Evolutionary conservation across 2,797 vertebrate species (phyloP), one percentile per base, ranked within the genome.

Genomic region (Gambusia yucatana): DNA sequence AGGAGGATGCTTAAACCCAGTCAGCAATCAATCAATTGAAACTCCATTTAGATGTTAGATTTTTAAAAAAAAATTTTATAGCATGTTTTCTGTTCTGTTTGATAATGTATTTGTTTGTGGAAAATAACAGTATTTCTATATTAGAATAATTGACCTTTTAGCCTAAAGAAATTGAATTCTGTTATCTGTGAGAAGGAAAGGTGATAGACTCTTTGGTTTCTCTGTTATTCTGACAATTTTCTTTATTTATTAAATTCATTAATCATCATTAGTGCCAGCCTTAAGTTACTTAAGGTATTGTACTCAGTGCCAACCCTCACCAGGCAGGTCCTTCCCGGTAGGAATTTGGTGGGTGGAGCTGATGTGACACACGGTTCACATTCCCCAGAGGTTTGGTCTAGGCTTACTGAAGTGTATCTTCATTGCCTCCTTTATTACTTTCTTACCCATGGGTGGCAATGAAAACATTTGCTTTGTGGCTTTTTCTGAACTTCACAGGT

Each of bases 21-120:
- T 82, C 77, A 72, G 88, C 82, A 93, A 94, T 95, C 93, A 92
- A 89, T 92, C 87, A 81, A 86, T 90, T 93, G 89, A 90, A 92
- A 93, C 80, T 73, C 79, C 76, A 86, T 79, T 84, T 80, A 78
- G 86, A 33, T 33, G 33, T 33, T 33, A 33, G 33, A 33, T 33
- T 33, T 33, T 41, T 41, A 1, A 5, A 39, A 39, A 39, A 39
- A 39, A 47, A 55, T n/a, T 55, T 3, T 59, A 16, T 6, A 59
- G 28, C 28, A 30, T 16, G 0, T 59, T 16, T 59, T 28, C 5
- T 30, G 57, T 30, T 14, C 57, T 30, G 13, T 59, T 30, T 30
- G 10, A 28, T 30, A 4, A 59, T 59, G 10, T n/a, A 11, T 57
- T 28, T 28, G n/a, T 59, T 59, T 59, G 57, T 30, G 13, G 13